phyloP scores from a whole-genome alignment of 2,797 vertebrate species.

The Lithobates pipiens region DNA sequence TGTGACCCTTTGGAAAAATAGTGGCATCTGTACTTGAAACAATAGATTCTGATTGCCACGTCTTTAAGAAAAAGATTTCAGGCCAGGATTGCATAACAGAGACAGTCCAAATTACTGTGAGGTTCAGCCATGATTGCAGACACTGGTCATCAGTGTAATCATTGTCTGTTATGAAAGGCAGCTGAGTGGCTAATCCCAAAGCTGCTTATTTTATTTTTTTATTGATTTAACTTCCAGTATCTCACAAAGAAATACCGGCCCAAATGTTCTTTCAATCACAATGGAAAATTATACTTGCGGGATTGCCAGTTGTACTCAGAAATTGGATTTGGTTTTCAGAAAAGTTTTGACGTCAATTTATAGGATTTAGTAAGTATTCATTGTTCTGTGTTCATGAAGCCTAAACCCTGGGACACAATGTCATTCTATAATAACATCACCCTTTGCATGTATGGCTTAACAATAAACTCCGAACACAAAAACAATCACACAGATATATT shows the following conservation, averaged over 20 bases:
- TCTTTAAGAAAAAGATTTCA: background rate
- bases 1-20: no score
- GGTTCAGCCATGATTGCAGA: background rate
- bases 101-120: background rate
- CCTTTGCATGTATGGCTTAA: no score
- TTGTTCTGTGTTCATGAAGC: no score
- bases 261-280: background rate
- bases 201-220: conserved; percentile 4
- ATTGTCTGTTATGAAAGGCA: background rate
- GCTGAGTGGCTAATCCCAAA: conserved; percentile 1
- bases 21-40: background rate
- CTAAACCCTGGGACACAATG: no score
- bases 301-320: background rate
- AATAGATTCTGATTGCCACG: background rate
- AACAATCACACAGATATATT: no score
- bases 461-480: no score
- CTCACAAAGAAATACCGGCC: background rate
- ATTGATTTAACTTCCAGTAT: background rate
- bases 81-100: background rate
- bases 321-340: background rate
- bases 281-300: background rate
- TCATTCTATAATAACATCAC: no score
- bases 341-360: background rate
- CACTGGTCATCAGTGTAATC: conserved; percentile 6
- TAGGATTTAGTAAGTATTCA: background rate